Percentiles rank a stretch among this genome's conserved stretches.
These are phyloP conservation scores for Tolypeutes matacus DNA, from an alignment of 2,797 vertebrate species.

Conservation along the genomic window DNA sequence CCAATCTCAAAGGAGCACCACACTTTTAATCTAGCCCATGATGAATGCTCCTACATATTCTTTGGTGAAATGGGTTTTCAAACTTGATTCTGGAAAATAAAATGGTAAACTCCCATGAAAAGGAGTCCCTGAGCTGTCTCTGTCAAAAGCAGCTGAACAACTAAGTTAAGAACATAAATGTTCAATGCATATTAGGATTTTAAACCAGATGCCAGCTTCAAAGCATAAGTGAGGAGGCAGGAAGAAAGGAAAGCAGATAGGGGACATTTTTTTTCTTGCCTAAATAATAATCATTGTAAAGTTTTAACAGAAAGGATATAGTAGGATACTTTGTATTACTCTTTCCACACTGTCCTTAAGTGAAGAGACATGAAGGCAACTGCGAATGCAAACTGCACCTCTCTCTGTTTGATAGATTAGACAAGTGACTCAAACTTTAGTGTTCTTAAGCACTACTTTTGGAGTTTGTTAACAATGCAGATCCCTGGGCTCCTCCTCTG, in stretches of 20 bases:
- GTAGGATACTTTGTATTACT: slow-evolving; percentile 9
- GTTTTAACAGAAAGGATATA: slow-evolving; percentile 30
- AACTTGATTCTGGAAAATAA: slow-evolving; percentile 49
- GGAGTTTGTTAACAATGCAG: neutral
- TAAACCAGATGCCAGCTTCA: slow-evolving; percentile 48
- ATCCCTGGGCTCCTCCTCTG: neutral
- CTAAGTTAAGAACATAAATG: slow-evolving; percentile 56
- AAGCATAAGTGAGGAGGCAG: slow-evolving; percentile 51
- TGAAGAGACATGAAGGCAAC: slow-evolving; percentile 11
- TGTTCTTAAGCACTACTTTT: neutral
- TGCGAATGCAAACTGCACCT: slow-evolving; percentile 13
- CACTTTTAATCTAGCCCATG: neutral
- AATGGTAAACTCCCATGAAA: slow-evolving; percentile 40
- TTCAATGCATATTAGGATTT: slow-evolving; percentile 54
- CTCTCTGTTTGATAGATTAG: neutral
- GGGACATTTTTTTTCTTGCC: slow-evolving; percentile 47
- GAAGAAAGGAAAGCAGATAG: slow-evolving; percentile 57
- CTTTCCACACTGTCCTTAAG: neutral
- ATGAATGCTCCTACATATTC: neutral
- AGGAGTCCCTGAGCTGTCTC: slow-evolving; percentile 11
- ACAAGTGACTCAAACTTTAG: neutral
- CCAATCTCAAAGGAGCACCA: neutral
- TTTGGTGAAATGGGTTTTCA: slow-evolving; percentile 46
- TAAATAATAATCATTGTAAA: slow-evolving; percentile 59
- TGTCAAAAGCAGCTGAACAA: slow-evolving; percentile 68